Conservation (phyloP, 2,888 invertebrate genomes). For the Zygogramma bicolorata region DNA sequence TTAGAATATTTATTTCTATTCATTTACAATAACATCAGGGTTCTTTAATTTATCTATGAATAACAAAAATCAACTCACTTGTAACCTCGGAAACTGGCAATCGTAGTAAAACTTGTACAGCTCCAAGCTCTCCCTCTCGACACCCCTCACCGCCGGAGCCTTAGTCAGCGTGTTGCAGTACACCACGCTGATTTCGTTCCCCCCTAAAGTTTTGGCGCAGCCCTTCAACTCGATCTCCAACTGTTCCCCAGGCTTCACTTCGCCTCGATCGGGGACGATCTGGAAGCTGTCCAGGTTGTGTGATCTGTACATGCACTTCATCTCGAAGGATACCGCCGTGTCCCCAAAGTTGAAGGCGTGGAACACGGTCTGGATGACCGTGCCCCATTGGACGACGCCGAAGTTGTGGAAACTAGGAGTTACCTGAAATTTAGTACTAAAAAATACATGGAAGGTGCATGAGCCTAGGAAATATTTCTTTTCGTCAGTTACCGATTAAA, state of each 20-base stretch:
- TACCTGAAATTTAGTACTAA: slow-evolving; percentile 57
- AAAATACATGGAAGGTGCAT: no score
- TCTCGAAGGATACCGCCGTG: slow-evolving; percentile 61
- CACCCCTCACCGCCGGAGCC: slow-evolving; percentile 42
- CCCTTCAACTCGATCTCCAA: slow-evolving; percentile 56
- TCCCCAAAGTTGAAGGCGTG: slow-evolving; percentile 64
- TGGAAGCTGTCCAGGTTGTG: slow-evolving; percentile 31
- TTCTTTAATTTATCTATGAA: no score
- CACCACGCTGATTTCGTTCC: slow-evolving; percentile 57
- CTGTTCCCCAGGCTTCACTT: slow-evolving; percentile 54
- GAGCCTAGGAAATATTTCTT: no score
- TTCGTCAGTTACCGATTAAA: no score
- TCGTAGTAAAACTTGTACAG: slow-evolving; percentile 56
- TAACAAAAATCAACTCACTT: no score
- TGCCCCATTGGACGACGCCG: slow-evolving; percentile 56
- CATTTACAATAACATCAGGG: no score
- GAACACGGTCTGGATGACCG: slow-evolving; percentile 56
- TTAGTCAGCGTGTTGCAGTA: slow-evolving; percentile 59
- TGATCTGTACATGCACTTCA: slow-evolving; percentile 45
- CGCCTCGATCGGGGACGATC: slow-evolving; percentile 33
- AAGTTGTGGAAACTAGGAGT: slow-evolving; percentile 62
- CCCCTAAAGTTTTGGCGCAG: slow-evolving; percentile 56
- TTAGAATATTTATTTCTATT: no score
- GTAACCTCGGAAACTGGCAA: slow-evolving; percentile 61
- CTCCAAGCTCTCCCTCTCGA: slow-evolving; percentile 45